Percentiles rank a stretch among this genome's conserved stretches.
Conservation (phyloP, 2,888 invertebrate species). For the Neoascia interrupta region DNA sequence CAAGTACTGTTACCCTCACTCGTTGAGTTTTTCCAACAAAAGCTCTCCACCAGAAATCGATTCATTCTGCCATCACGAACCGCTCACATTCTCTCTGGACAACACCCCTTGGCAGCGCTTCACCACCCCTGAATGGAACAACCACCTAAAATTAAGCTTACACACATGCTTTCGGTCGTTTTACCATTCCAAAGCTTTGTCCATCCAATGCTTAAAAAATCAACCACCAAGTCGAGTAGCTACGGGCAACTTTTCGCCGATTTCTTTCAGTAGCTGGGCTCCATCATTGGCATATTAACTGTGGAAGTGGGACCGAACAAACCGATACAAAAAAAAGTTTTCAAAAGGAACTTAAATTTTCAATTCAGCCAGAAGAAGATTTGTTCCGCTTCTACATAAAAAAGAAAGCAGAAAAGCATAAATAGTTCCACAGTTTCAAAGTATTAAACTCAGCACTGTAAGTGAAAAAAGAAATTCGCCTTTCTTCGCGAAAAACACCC, state of each 20-base stretch:
- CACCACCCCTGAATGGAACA: conserved; percentile 23
- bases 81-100: conserved; percentile 9
- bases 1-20: not conserved
- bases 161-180: conserved; percentile 8
- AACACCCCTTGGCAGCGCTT: conserved; percentile 1
- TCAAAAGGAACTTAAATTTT: conserved; percentile 30
- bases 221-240: conserved; percentile 55
- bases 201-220: conserved; percentile 1
- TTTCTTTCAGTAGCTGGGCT: conserved; percentile 74
- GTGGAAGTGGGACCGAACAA: conserved; percentile 77
- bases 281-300: conserved; percentile 80
- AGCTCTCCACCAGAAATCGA: conserved; percentile 50
- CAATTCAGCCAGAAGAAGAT: conserved; percentile 31
- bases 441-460: conserved; percentile 34
- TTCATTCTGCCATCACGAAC: conserved; percentile 25
- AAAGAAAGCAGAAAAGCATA: not conserved
- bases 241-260: conserved; percentile 72
- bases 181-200: conserved; percentile 26
- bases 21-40: not conserved
- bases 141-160: conserved; percentile 28
- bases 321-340: conserved; percentile 44
- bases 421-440: conserved; percentile 32
- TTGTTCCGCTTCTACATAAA: conserved; percentile 58
- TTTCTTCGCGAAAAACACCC: conserved; percentile 60
- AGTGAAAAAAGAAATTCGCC: conserved; percentile 25